These are phyloP conservation scores for Tichodroma muraria DNA, from an alignment of 2,113 vertebrate species.

Conservation along the genomic window DNA sequence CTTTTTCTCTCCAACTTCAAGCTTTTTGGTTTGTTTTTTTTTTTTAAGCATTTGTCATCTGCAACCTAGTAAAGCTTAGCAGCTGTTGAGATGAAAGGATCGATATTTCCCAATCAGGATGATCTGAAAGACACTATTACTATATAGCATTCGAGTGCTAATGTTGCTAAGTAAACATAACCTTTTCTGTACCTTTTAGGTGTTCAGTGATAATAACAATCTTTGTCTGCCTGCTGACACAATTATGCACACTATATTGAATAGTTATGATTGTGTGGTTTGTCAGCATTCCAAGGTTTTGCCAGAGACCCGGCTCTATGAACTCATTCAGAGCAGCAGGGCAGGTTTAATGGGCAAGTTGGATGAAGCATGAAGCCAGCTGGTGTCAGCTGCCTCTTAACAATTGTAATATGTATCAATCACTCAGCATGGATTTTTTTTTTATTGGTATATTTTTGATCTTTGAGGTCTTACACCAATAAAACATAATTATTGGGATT, in stretches of 20 bases:
- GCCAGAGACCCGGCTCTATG: not conserved
- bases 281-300: conserved; percentile 24
- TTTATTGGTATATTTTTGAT: not conserved
- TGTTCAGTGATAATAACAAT: not conserved
- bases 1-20: not conserved
- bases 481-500: not conserved
- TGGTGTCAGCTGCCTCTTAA: conserved; percentile 51
- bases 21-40: not conserved
- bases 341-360: conserved; percentile 40
- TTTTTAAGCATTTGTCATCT: not conserved
- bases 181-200: not conserved
- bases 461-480: not conserved
- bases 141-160: not conserved
- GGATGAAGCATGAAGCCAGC: conserved; percentile 47
- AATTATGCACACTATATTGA: conserved; percentile 3
- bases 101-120: not conserved
- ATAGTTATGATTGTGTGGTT: not conserved
- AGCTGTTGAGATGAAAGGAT: conserved; percentile 35
- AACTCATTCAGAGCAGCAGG: conserved; percentile 24
- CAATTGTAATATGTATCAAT: conserved; percentile 30
- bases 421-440: not conserved
- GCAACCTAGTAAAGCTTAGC: conserved; percentile 18
- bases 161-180: not conserved
- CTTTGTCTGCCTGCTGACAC: not conserved
- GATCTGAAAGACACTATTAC: not conserved